Conservation (phyloP, 2,888 invertebrate genomes). For the Ligdia adustata region DNA sequence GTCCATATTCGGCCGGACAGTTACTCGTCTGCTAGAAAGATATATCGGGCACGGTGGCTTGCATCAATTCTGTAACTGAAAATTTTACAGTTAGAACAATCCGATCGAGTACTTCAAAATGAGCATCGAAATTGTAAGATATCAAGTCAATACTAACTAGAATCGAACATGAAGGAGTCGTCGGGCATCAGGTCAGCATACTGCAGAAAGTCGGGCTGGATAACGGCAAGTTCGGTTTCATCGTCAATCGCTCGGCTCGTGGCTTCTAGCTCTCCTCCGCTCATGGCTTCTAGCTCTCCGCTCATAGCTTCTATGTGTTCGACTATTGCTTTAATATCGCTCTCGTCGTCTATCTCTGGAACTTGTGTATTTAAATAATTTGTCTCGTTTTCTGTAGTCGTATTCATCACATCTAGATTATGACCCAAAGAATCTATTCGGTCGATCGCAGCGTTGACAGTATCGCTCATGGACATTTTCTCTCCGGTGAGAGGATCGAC, state of each 20-base stretch:
- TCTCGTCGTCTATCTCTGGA: slow-evolving; percentile 38
- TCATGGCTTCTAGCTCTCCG: slow-evolving; percentile 38
- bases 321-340: slow-evolving; percentile 48
- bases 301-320: slow-evolving; percentile 52
- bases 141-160: slow-evolving; percentile 49
- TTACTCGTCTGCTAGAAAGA: too few species aligned
- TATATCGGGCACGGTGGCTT: background rate
- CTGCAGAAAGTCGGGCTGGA: slow-evolving; percentile 22
- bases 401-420: slow-evolving; percentile 10
- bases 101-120: background rate
- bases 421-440: slow-evolving; percentile 21
- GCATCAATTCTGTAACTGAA: slow-evolving; percentile 21
- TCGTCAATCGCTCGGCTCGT: background rate
- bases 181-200: slow-evolving; percentile 46
- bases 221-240: background rate
- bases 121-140: too few species aligned
- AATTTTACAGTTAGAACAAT: too few species aligned
- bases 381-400: background rate
- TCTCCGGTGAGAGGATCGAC: background rate
- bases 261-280: too few species aligned
- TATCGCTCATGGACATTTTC: slow-evolving; percentile 4
- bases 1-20: slow-evolving; percentile 67
- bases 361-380: background rate
- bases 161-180: slow-evolving; percentile 40
- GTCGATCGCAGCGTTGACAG: slow-evolving; percentile 23